Evolutionary conservation across 2,113 vertebrate species (phyloP).

Genomic region (Peromyscus polionotus): DNA sequence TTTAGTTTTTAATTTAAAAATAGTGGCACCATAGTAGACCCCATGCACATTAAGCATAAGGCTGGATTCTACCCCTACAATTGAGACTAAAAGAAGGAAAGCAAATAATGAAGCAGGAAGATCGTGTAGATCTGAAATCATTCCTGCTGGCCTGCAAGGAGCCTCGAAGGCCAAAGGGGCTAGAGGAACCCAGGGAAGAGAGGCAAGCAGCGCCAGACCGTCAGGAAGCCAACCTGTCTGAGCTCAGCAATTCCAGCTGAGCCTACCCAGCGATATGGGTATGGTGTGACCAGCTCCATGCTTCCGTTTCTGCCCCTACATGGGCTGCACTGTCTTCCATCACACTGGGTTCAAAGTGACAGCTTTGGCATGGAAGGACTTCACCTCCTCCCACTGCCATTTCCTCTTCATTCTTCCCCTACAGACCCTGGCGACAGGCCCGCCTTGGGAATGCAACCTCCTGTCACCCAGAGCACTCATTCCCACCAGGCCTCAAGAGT

Average conservation of each 20-base stretch:
- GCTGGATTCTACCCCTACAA: neutral
- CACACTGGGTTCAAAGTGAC: neutral
- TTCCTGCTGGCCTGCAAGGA: neutral
- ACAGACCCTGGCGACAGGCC: conserved; percentile 22
- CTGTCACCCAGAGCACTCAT: conserved; percentile 46
- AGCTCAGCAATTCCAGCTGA: neutral
- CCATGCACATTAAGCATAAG: neutral
- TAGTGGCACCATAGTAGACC: neutral
- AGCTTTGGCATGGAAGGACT: neutral
- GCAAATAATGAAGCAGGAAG: neutral
- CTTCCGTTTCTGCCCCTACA: neutral
- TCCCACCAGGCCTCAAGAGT: conserved; percentile 62
- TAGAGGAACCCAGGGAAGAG: neutral
- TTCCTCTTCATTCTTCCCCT: conserved; percentile 3
- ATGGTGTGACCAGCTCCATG: neutral
- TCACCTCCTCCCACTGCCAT: neutral
- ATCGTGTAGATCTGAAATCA: neutral
- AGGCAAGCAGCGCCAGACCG: neutral
- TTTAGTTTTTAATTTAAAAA: neutral
- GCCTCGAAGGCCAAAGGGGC: neutral
- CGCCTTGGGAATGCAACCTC: conserved; percentile 17
- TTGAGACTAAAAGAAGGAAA: neutral
- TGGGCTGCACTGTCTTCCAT: neutral
- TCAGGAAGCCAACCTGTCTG: neutral
- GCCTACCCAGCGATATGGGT: accelerated